A percentile compares a stretch with the other conserved stretches of the same genome.
Evolutionary conservation across 2,888 invertebrate species (phyloP).

Genomic region (Xiphydria camelus): DNA sequence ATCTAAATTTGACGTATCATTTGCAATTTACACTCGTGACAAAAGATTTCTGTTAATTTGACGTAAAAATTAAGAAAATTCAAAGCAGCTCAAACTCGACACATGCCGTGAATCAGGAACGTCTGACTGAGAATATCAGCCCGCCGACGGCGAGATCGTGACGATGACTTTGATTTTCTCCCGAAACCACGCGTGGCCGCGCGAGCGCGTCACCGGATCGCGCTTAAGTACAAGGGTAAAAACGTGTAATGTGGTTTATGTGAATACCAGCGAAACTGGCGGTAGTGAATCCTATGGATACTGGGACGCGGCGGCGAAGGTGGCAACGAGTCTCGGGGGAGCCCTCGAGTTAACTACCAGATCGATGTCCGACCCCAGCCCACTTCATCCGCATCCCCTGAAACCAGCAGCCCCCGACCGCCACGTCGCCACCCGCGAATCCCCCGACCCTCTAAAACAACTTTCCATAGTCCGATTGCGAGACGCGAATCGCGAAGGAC

Average conservation of each 20-base stretch:
- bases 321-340: slow-evolving; percentile 55
- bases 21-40: too few relatives aligned
- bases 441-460: too few relatives aligned
- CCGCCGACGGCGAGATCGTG: neutral
- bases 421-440: slow-evolving; percentile 9
- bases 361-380: slow-evolving; percentile 52
- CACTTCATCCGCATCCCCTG: slow-evolving; percentile 15
- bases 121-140: too few relatives aligned
- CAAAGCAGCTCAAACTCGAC: too few relatives aligned
- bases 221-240: slow-evolving; percentile 38
- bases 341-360: slow-evolving; percentile 54
- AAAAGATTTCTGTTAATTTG: too few relatives aligned
- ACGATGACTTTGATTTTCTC: too few relatives aligned
- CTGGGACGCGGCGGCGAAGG: slow-evolving; percentile 37
- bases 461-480: too few relatives aligned
- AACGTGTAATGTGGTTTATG: slow-evolving; percentile 32
- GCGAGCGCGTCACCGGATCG: slow-evolving; percentile 15
- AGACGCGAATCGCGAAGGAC: too few relatives aligned
- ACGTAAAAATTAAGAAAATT: too few relatives aligned
- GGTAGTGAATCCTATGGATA: slow-evolving; percentile 33
- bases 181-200: neutral
- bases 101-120: too few relatives aligned
- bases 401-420: too few relatives aligned
- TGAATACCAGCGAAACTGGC: slow-evolving; percentile 24
- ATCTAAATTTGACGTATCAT: too few relatives aligned